A percentile compares a stretch with the other conserved stretches of the same genome.
phyloP scores from a whole-genome alignment of 2,888 invertebrate genomes.

The Ochropleura plecta region DNA sequence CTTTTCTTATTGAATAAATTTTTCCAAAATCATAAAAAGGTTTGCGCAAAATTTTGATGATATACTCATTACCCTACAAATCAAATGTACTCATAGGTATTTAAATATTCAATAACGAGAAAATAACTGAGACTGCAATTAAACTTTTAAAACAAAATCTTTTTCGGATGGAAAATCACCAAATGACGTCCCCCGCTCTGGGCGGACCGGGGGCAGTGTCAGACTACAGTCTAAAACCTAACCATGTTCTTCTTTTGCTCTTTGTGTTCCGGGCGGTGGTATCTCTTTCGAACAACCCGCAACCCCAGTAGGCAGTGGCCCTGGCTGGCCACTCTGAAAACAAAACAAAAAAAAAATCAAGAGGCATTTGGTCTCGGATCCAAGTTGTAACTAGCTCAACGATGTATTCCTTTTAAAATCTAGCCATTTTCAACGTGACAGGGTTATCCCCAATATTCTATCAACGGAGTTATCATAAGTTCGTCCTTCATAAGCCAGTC shows the following conservation, averaged over 20 bases:
- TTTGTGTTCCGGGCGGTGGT: too few relatives aligned
- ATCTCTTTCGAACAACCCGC: too few relatives aligned
- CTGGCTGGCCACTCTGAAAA: too few relatives aligned
- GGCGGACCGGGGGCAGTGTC: too few relatives aligned
- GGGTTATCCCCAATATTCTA: slow-evolving; percentile 51
- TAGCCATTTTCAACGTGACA: slow-evolving; percentile 18
- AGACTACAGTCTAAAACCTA: too few relatives aligned
- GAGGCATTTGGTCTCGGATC: neutral
- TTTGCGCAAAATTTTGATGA: neutral
- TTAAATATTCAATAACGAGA: neutral
- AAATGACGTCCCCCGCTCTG: too few relatives aligned
- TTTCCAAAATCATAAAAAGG: neutral
- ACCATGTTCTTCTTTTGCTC: too few relatives aligned
- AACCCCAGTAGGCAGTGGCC: too few relatives aligned
- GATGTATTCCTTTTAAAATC: slow-evolving; percentile 13
- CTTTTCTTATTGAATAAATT: neutral
- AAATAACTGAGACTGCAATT: neutral
- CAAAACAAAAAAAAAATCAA: neutral
- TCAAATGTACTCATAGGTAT: neutral
- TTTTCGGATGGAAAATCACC: too few relatives aligned
- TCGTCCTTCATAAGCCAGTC: slow-evolving; percentile 79
- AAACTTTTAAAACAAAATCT: neutral
- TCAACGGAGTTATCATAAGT: slow-evolving; percentile 74
- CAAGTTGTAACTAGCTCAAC: neutral
- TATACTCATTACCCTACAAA: neutral